Evolutionary conservation across 1,140 invertebrate species (phyloP).

Genomic region (Zaprionus taronus): DNA sequence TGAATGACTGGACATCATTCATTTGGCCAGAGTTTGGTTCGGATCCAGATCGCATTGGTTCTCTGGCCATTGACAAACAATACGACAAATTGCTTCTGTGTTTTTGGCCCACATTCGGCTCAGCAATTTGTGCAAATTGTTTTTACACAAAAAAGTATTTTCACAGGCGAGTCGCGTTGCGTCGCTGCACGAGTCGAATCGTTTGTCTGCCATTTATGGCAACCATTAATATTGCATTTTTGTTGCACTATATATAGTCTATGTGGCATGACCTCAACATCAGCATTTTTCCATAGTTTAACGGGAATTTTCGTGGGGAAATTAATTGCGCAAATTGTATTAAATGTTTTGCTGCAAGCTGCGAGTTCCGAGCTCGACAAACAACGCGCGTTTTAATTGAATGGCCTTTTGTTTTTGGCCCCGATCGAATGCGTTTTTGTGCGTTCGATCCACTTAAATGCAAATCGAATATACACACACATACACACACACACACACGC

Average conservation of each 20-base stretch:
- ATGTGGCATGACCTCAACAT: constrained; percentile 9
- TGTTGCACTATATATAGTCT: constrained; percentile 46
- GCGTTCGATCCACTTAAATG: constrained; percentile 48
- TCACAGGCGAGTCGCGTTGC: constrained; percentile 13
- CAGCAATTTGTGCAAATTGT: constrained; percentile 71
- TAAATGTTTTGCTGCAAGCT: constrained; percentile 62
- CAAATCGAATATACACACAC: constrained; percentile 33
- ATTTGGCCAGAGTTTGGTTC: constrained; percentile 24
- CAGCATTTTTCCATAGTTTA: constrained; percentile 58
- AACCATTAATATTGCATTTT: constrained; percentile 73
- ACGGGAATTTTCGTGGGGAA: constrained; percentile 39
- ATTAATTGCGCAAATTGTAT: constrained; percentile 81
- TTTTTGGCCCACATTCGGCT: constrained; percentile 40
- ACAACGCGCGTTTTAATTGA: constrained; percentile 77
- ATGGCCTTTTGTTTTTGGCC: constrained; percentile 71
- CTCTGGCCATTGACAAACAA: constrained; percentile 61
- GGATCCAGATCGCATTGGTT: constrained; percentile 25
- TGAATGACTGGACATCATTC: constrained; percentile 48
- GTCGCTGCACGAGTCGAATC: too few species aligned
- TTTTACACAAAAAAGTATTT: constrained; percentile 67
- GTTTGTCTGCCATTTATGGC: constrained; percentile 58
- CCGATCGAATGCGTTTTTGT: constrained; percentile 52
- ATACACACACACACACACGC: constrained; percentile 24
- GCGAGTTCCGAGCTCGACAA: constrained; percentile 37
- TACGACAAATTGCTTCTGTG: constrained; percentile 74